phyloP scores from a whole-genome alignment of 2,113 vertebrate genomes.

The Varanus komodoensis region DNA sequence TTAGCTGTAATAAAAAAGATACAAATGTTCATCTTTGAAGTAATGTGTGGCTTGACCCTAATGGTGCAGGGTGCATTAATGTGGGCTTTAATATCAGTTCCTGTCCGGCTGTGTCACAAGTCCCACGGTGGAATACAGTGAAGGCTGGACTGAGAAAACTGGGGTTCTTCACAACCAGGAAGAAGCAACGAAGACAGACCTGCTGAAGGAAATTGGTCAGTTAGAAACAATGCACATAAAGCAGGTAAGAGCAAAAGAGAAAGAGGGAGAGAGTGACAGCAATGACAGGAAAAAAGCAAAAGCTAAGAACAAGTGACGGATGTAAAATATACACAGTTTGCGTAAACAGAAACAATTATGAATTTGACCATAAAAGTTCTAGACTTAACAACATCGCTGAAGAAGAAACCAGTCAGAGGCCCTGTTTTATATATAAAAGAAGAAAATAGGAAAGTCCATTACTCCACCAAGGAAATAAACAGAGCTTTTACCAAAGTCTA shows the following conservation, averaged over 20 bases:
- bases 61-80: too few relatives aligned
- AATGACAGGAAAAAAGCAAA: background rate
- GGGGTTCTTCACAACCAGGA: too few relatives aligned
- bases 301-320: background rate
- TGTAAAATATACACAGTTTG: slow-evolving; percentile 4
- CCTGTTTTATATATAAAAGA: slow-evolving; percentile 6
- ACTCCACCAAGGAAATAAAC: slow-evolving; percentile 8
- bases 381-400: background rate
- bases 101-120: too few relatives aligned
- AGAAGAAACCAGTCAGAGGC: slow-evolving; percentile 2
- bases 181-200: background rate
- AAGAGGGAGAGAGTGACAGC: too few relatives aligned
- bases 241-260: background rate
- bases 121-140: too few relatives aligned
- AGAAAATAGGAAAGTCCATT: background rate
- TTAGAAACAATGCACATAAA: background rate
- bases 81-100: too few relatives aligned
- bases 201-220: background rate
- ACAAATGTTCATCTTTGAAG: too few relatives aligned
- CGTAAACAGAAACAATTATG: background rate
- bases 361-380: slow-evolving; percentile 9
- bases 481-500: slow-evolving; percentile 1
- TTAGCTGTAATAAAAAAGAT: too few relatives aligned
- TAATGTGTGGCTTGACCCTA: too few relatives aligned
- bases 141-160: too few relatives aligned